Base-by-base conservation (phyloP, 2,113 vertebrate species). In the Strix uralensis region DNA sequence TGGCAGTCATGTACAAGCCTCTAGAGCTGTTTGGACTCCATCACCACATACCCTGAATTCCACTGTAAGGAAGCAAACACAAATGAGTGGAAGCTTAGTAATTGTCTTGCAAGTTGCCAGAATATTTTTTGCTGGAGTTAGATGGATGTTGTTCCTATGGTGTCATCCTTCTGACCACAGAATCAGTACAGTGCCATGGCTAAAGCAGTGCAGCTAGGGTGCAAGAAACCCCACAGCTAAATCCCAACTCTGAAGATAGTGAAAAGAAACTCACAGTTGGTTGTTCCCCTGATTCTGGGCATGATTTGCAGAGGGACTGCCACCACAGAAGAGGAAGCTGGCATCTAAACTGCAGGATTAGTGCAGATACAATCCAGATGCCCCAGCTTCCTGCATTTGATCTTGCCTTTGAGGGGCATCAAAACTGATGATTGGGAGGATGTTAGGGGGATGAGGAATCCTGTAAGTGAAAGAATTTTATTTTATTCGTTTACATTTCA, bases 21-120 rank as follows among this genome's bases (percentile, higher is more conserved):
- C 73, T 87, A 30, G 73, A 74, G 81, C 84, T 89, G n/a, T 89
- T 86, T 87, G 91, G 42, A 77, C 66, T 92, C 92, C 51, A 82
- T 36, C 57, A 94, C 54, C 49, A 71, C 90, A 92, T 89, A 62
- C n/a, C 30, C 86, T 62, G 81, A 81, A 95, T 96, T 94, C 88
- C 80, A 54, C 80, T 61, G 34, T 47, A 15, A 93, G 86, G 69
- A 87, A 85, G 88, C 79, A 81, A 78, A 13, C 1, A 3, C 59
- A 74, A 81, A 67, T 86, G 73, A 88, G 36, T 81, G 30, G 63
- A 85, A 93, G 77, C 62, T 89, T 72, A 85, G 70, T 89, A 91
- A 92, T n/a, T 91, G 40, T 65, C 59, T 81, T 79, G 62, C 29
- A 89, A 92, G 66, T 82, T 96, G 81, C 81, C 81, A 72, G 73